phyloP scores from a whole-genome alignment of 2,888 invertebrate genomes.

The Rhingia rostrata region DNA sequence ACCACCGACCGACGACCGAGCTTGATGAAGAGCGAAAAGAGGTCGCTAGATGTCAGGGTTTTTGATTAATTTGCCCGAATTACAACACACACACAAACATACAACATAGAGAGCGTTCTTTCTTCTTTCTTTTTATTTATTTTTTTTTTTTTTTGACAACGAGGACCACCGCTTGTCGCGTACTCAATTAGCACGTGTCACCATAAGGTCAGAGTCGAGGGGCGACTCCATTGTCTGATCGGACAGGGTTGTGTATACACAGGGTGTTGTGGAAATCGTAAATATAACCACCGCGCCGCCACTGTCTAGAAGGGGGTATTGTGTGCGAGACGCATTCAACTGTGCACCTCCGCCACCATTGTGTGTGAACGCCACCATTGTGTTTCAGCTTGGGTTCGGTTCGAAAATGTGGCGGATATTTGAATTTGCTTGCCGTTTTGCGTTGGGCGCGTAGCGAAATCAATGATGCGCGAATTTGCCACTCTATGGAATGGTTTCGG shows the following conservation, averaged over 20 bases:
- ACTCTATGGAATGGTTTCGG: constrained; percentile 59
- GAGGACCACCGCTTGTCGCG: constrained; percentile 66
- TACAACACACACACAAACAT: constrained; percentile 63
- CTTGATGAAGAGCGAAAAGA: constrained; percentile 58
- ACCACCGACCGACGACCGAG: constrained; percentile 12
- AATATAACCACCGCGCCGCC: constrained; percentile 51
- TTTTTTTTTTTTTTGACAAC: constrained; percentile 52
- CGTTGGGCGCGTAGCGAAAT: constrained; percentile 70
- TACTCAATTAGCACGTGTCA: constrained; percentile 74
- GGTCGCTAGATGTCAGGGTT: constrained; percentile 68
- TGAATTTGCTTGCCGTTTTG: constrained; percentile 72
- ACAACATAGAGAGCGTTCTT: constrained; percentile 14
- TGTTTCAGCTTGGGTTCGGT: constrained; percentile 41
- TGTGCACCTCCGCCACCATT: constrained; percentile 70
- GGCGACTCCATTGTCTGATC: constrained; percentile 58
- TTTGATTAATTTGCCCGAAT: constrained; percentile 72
- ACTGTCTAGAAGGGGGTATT: constrained; percentile 44
- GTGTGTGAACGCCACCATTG: constrained; percentile 73
- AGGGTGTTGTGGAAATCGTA: constrained; percentile 72
- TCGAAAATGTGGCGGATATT: constrained; percentile 69
- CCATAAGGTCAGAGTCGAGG: constrained; percentile 59
- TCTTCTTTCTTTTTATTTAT: not conserved
- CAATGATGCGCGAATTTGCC: constrained; percentile 74
- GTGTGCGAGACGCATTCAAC: constrained; percentile 71
- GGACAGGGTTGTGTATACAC: constrained; percentile 34